phyloP scores from a whole-genome alignment of 1,140 invertebrate genomes.

The Zaprionus kolodkinae region DNA sequence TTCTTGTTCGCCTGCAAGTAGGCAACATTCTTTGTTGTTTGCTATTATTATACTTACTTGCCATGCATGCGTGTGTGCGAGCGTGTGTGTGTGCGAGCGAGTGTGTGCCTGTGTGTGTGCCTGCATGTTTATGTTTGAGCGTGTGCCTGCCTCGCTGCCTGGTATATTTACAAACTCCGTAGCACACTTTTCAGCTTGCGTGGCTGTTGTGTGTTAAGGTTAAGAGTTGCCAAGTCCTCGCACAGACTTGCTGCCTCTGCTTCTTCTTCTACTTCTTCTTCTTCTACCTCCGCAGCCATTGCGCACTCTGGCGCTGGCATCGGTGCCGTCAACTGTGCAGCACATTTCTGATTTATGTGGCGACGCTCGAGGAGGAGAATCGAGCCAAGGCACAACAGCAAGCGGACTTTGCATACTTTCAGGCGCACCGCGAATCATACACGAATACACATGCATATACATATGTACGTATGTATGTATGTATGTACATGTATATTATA shows the following conservation, averaged over 20 bases:
- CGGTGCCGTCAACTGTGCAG: constrained; percentile 65
- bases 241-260: constrained; percentile 19
- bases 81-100: constrained; percentile 17
- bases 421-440: not conserved
- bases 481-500: constrained; percentile 25
- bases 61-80: constrained; percentile 33
- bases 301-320: constrained; percentile 3
- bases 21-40: constrained; percentile 76
- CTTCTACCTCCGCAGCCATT: not conserved
- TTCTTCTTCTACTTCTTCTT: not conserved
- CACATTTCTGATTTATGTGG: constrained; percentile 77
- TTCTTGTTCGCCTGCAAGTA: constrained; percentile 69
- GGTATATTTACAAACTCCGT: constrained; percentile 67
- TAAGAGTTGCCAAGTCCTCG: constrained; percentile 60
- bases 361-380: constrained; percentile 18
- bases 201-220: constrained; percentile 77
- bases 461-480: not conserved
- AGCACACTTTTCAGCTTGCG: constrained; percentile 73
- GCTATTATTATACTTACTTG: constrained; percentile 74
- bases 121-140: constrained; percentile 21
- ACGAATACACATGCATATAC: not conserved
- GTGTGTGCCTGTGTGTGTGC: constrained; percentile 23
- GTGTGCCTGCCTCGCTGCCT: constrained; percentile 1
- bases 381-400: not conserved
- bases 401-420: constrained; percentile 8